phyloP scores from a whole-genome alignment of 2,797 vertebrate genomes.

The Sciaenops ocellatus region DNA sequence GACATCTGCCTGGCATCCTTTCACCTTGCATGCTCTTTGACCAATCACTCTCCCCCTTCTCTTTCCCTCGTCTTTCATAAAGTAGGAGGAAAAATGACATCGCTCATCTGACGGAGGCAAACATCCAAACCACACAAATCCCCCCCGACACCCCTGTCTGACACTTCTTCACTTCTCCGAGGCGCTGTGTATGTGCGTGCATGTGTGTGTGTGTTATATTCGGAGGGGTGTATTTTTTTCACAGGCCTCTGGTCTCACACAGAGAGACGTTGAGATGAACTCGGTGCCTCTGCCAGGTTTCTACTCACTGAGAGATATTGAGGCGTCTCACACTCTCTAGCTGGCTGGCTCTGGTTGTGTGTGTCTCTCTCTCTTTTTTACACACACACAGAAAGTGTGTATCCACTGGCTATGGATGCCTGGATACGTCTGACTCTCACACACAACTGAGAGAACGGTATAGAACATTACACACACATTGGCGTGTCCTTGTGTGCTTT shows the following conservation, averaged over 20 bases:
- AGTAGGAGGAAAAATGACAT: conserved; percentile 73
- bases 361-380: neutral
- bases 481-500: conserved; percentile 61
- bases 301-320: conserved; percentile 75
- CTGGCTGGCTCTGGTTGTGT: conserved; percentile 64
- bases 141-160: conserved; percentile 62
- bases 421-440: conserved; percentile 69
- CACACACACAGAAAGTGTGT: neutral
- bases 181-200: conserved; percentile 28
- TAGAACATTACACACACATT: conserved; percentile 73
- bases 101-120: conserved; percentile 74
- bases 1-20: conserved; percentile 80
- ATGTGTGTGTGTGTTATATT: conserved; percentile 49
- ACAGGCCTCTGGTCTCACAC: conserved; percentile 74
- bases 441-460: conserved; percentile 74
- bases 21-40: conserved; percentile 79
- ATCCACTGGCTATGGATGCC: conserved; percentile 55
- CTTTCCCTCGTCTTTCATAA: conserved; percentile 64
- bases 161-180: conserved; percentile 72
- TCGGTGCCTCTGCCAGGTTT: conserved; percentile 73
- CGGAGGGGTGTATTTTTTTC: conserved; percentile 63
- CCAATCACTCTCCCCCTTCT: conserved; percentile 53
- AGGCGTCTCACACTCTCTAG: conserved; percentile 75
- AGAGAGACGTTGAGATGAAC: conserved; percentile 77
- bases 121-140: conserved; percentile 71